Evolutionary conservation across 2,888 invertebrate genomes (phyloP), one percentile per base, ranked within the genome.

Genomic region (Sipunculus nudus): DNA sequence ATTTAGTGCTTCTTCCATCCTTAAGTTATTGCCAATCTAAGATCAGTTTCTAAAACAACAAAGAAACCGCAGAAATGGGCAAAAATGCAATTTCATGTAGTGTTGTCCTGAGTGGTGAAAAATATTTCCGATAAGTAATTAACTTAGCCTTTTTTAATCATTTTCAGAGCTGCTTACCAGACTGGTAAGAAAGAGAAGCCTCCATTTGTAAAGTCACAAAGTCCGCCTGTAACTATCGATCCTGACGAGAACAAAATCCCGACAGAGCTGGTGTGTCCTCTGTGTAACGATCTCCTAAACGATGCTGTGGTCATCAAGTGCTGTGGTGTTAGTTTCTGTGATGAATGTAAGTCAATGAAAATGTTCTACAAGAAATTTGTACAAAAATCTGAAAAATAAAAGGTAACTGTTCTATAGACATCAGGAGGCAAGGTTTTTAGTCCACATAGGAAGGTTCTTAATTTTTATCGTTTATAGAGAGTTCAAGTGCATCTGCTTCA

Each of bases 291-390:
- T 83, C 86, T 98, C 40, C 88, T 97, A 65, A 90, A 91, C 0
- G 98, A 99, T 84, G 98, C 98, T 38, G 96, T 98, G 29, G 92
- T 98, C 89, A 95, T 96, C 81, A 95, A 96, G 0, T 99, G 98
- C 82, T 99, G 99, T 84, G 98, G 97, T 3, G 94, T 94, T 84
- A 96, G 96, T 10, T 99, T 95, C 86, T 99, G 99, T 84, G 97
- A 98, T 85, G 97, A 98, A 84, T 99, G 99, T 92, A 87, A 88
- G 90, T 86, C 8, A 8, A 25, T 29, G 13, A 23, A 54, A 41
- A 39, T n/a, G 5, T 3, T 5, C 16, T n/a, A 13, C 4, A 21
- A 0, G 29, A 13, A 45, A 10, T 10, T 10, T 45, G 16, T 16
- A 16, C 19, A 45, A 10, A 10, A n/a, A 21, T 16, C 13, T 21